phyloP scores from a whole-genome alignment of 2,888 invertebrate genomes.

The Oeneis ivallda region DNA sequence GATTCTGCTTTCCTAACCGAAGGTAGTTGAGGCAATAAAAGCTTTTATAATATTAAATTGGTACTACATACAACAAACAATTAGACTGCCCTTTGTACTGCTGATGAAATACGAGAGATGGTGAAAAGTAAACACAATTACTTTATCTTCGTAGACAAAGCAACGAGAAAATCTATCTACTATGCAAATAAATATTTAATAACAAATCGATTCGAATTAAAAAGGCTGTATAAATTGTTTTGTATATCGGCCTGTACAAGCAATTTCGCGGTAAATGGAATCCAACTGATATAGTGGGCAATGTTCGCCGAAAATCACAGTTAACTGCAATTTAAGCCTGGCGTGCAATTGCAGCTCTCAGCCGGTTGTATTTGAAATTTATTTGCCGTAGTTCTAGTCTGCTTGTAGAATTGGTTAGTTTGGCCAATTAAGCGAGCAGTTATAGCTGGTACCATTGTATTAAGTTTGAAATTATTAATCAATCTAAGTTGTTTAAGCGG shows the following conservation, averaged over 20 bases:
- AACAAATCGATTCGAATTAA: neutral
- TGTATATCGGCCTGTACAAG: neutral
- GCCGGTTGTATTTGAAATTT: conserved; percentile 42
- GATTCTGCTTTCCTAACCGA: no score
- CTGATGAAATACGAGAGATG: no score
- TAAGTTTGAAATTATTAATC: neutral
- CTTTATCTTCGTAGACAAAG: no score
- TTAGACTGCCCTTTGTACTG: no score
- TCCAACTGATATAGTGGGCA: conserved; percentile 34
- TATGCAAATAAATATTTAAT: neutral
- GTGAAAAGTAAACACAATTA: no score
- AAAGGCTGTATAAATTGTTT: neutral
- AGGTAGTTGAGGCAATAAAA: no score
- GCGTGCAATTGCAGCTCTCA: conserved; percentile 40
- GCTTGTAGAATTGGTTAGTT: conserved; percentile 39
- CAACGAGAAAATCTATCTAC: no score
- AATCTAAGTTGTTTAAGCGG: no score
- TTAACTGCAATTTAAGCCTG: conserved; percentile 41
- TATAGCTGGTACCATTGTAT: conserved; percentile 9
- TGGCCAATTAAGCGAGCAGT: conserved; percentile 35
- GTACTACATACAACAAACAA: no score
- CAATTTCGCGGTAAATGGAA: conserved; percentile 32
- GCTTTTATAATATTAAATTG: no score
- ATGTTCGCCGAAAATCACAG: conserved; percentile 41
- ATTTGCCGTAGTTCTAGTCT: conserved; percentile 39